These are phyloP conservation scores for Carlito syrichta DNA, from an alignment of 2,113 vertebrate genomes.

Conservation along the genomic window DNA sequence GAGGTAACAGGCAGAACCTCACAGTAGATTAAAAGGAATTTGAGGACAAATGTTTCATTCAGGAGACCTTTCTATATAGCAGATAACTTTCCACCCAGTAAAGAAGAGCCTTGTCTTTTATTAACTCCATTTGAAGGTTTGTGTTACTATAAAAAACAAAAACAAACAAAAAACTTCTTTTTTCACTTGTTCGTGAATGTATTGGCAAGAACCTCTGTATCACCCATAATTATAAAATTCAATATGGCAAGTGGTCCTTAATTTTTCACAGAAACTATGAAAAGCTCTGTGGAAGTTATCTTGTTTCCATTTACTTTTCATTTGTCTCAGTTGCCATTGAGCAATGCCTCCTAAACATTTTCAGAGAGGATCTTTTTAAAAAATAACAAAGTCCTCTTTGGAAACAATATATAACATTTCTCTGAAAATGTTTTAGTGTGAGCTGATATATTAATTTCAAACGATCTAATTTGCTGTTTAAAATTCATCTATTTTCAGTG, in stretches of 20 bases:
- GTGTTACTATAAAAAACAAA: conserved; percentile 76
- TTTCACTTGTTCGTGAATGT: conserved; percentile 53
- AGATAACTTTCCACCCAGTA: conserved; percentile 89
- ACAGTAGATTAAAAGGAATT: conserved; percentile 80
- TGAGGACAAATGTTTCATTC: conserved; percentile 91
- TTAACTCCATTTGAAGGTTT: conserved; percentile 82
- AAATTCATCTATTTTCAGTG: neutral
- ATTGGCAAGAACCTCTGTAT: conserved; percentile 12
- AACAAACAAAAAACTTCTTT: neutral
- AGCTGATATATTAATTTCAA: conserved; percentile 23
- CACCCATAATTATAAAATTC: conserved; percentile 67
- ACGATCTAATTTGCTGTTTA: neutral
- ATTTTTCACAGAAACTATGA: conserved; percentile 48
- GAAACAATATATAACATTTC: neutral
- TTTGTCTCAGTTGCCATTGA: conserved; percentile 24
- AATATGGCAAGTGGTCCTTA: conserved; percentile 35
- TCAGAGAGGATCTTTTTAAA: neutral
- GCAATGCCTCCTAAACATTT: neutral
- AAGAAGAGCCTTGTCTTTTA: conserved; percentile 88
- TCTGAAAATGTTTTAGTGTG: neutral
- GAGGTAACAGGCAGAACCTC: conserved; percentile 82
- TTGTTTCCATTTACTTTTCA: conserved; percentile 12
- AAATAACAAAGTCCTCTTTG: conserved; percentile 21
- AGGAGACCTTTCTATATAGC: conserved; percentile 84
- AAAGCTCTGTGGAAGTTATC: conserved; percentile 38